Percentiles rank a stretch among this genome's conserved stretches.
Conservation (phyloP, 2,888 invertebrate species). For the Parnassius apollo region DNA sequence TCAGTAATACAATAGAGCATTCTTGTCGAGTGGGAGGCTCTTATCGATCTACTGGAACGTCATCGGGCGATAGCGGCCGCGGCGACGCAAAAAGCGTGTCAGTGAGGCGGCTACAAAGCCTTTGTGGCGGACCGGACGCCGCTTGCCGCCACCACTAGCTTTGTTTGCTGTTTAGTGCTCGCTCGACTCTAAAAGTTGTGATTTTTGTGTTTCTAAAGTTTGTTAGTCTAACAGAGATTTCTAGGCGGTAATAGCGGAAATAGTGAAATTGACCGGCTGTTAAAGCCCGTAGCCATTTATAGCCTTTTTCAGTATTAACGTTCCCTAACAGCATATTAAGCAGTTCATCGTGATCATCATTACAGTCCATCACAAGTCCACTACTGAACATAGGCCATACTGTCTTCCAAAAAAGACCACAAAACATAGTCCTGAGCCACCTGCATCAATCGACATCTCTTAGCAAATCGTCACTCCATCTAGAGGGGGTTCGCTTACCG, state of each 20-base stretch:
- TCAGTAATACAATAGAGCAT: slow-evolving; percentile 75
- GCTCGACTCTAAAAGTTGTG: slow-evolving; percentile 66
- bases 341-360: no score
- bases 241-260: slow-evolving; percentile 32
- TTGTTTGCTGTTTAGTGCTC: slow-evolving; percentile 76
- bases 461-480: no score
- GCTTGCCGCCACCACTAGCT: slow-evolving; percentile 65
- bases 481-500: no score
- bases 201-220: slow-evolving; percentile 61
- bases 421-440: no score
- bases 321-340: no score
- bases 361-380: no score
- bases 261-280: background rate
- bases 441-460: no score
- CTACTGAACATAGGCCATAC: no score
- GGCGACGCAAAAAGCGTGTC: slow-evolving; percentile 78
- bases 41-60: slow-evolving; percentile 80
- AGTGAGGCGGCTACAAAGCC: slow-evolving; percentile 73
- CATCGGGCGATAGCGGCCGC: slow-evolving; percentile 76
- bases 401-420: no score
- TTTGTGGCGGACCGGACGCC: slow-evolving; percentile 75
- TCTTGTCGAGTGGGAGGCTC: slow-evolving; percentile 76
- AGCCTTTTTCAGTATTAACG: background rate
- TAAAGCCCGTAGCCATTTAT: no score
- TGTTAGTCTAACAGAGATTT: slow-evolving; percentile 49